Base-by-base conservation (phyloP, 2,888 invertebrate species). In the Platycheirus albimanus region DNA sequence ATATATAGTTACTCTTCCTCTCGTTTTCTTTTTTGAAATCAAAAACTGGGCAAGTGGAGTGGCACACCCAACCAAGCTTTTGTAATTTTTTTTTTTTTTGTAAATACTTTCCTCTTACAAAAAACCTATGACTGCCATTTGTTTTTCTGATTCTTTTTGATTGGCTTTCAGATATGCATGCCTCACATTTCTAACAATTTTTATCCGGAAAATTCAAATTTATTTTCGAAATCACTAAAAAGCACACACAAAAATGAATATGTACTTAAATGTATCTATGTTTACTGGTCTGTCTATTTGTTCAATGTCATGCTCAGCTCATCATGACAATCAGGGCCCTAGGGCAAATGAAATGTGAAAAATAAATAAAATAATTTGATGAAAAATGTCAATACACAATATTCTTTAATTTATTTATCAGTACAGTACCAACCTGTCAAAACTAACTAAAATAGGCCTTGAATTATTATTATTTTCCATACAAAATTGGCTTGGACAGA, bases 381-480 rank as follows among this genome's bases (percentile, higher is more conserved):
- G 24, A 15, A n/a, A 36, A 47, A 56, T 69, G 69, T 69, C 47
- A 69, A 69, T 58, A 51, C 17, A n/a, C n/a, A n/a, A n/a, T n/a
- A n/a, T 33, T 33, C 7, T 4, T 24, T 24, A 5, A 24, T 24
- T 24, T 4, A 4, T 24, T 24, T 24, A 5, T 4, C 24, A 24
- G 24, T 24, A 5, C n/a, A 24, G 24, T 24, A 24, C 24, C 24
- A 24, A n/a, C n/a, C 24, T 24, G 24, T 24, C 24, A 24, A 24
- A 24, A 24, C 5, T 4, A 4, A 24, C 24, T 4, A 24, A 24
- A 3, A 24, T 24, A 4, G 24, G 24, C 24, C 24, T 24, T 24
- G 24, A 24, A 24, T 24, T 24, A 24, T 24, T 4, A 24, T 24
- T 24, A 5, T 24, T 24, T 24, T 24, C 24, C 5, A 24, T 24